Evolutionary conservation across 1,140 invertebrate species (phyloP).

Genomic region (Aphis craccivora): DNA sequence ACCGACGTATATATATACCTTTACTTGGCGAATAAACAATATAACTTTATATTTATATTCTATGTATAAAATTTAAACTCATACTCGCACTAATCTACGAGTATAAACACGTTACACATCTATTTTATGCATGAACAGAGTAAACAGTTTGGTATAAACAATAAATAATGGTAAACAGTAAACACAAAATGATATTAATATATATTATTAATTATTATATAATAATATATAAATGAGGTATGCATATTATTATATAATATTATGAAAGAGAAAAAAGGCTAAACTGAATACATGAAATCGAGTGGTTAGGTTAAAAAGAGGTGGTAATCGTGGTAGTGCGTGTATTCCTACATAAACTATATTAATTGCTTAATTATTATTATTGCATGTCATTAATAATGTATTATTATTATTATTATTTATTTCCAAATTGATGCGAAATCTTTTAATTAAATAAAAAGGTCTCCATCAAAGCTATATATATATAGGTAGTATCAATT

Average conservation of each 20-base stretch:
- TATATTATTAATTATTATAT: no score
- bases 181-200: no score
- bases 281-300: background rate
- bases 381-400: background rate
- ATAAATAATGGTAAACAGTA: background rate
- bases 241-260: no score
- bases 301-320: background rate
- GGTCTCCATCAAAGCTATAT: no score
- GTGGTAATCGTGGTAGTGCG: no score
- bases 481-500: no score
- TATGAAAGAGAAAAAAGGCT: background rate
- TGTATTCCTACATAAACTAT: background rate
- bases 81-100: no score
- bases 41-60: background rate
- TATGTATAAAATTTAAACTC: background rate
- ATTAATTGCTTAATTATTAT: background rate
- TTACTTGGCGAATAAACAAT: background rate
- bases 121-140: background rate
- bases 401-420: background rate
- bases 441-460: background rate
- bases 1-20: background rate
- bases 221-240: no score
- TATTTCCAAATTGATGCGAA: background rate
- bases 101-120: no score
- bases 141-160: background rate